Evolutionary conservation across 2,113 vertebrate genomes (phyloP).

Genomic region (Myrmecobius fasciatus): DNA sequence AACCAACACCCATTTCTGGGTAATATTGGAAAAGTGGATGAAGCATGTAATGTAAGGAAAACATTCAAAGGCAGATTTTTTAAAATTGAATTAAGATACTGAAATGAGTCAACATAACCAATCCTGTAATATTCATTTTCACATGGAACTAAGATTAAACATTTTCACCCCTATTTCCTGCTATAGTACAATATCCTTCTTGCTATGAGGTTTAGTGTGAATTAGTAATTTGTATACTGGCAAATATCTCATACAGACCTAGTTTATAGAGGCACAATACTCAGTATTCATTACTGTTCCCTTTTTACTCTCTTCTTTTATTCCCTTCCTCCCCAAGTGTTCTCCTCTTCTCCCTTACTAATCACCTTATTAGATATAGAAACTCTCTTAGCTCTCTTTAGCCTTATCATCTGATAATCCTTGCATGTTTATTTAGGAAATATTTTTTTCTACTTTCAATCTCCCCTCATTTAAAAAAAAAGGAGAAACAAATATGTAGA

Average conservation of each 20-base stretch:
- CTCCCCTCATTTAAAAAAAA: not conserved
- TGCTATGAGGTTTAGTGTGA: not conserved
- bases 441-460: not conserved
- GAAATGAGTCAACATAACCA: fast-evolving
- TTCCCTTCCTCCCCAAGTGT: fast-evolving
- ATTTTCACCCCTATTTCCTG: not conserved
- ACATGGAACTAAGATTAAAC: not conserved
- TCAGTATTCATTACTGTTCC: not conserved
- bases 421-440: not conserved
- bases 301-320: not conserved
- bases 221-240: not conserved
- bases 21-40: not conserved
- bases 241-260: not conserved
- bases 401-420: fast-evolving
- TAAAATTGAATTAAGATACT: fast-evolving
- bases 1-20: fast-evolving
- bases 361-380: not conserved
- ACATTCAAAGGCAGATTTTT: fast-evolving
- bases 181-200: not conserved
- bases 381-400: not conserved
- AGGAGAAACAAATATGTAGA: not conserved
- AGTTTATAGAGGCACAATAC: not conserved
- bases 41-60: no score
- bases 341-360: not conserved
- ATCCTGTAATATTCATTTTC: not conserved